phyloP scores from a whole-genome alignment of 2,888 invertebrate species.

The Disparrhopalites patrizii region DNA sequence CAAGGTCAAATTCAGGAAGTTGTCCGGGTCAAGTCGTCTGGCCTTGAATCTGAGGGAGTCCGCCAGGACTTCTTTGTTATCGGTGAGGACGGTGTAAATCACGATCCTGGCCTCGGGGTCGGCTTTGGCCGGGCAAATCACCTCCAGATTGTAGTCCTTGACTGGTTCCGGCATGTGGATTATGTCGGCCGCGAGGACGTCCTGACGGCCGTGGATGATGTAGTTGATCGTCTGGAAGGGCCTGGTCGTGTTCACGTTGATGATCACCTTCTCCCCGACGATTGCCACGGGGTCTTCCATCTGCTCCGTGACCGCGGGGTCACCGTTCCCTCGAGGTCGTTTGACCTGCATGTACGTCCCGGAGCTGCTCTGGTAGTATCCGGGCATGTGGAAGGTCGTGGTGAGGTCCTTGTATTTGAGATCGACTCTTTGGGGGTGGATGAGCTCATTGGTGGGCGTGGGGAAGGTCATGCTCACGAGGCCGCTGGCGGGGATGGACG shows the following conservation, averaged over 20 bases:
- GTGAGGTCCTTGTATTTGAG: conserved; percentile 32
- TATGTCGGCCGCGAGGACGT: conserved; percentile 70
- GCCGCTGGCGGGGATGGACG: conserved; percentile 58
- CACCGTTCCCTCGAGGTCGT: not conserved
- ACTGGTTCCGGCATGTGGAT: conserved; percentile 50
- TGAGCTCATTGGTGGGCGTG: conserved; percentile 59
- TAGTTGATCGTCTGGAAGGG: conserved; percentile 71
- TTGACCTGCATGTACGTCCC: not conserved
- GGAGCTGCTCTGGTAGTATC: not conserved
- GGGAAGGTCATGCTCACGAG: conserved; percentile 60
- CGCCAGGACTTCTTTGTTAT: conserved; percentile 68
- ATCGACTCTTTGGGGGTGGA: conserved; percentile 65
- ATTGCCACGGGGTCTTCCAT: not conserved
- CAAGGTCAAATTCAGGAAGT: conserved; percentile 62
- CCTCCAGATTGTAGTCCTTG: conserved; percentile 4
- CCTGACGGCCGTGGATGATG: conserved; percentile 74
- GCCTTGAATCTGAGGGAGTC: conserved; percentile 71
- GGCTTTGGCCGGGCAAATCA: conserved; percentile 68
- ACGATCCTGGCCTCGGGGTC: conserved; percentile 75
- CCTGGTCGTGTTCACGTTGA: conserved; percentile 59
- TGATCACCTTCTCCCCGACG: not conserved
- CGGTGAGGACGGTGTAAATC: conserved; percentile 65
- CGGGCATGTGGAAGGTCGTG: conserved; percentile 16
- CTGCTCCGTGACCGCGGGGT: conserved; percentile 50
- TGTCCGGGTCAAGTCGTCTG: conserved; percentile 62